Base-by-base conservation (phyloP, 2,888 invertebrate species). In the Drosophila conformis region DNA sequence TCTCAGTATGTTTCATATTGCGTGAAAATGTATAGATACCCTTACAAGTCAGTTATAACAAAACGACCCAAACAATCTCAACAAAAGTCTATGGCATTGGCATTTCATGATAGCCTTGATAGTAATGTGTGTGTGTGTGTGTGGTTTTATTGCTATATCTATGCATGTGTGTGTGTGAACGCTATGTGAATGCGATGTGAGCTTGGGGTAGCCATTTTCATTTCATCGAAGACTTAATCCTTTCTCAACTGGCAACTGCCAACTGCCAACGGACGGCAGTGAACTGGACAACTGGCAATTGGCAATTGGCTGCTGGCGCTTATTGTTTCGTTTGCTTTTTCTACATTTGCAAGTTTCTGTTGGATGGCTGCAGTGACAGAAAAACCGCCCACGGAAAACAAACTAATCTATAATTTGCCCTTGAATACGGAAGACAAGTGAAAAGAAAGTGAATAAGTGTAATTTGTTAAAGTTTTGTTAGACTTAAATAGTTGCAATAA, bases 151-250 rank as follows among this genome's bases (percentile, higher is more conserved):
- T 21, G 46, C 25, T 46, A 25, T 46, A 27, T 46, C 15, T 25
- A 46, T 65, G 38, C 29, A 25, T 65, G n/a, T 46, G 33, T 57
- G 48, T 68, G 51, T 35, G n/a, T 54, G 25, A 31, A 46, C 51
- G 49, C 51, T 42, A 18, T 68, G 58, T 61, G 46, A 38, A 53
- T 42, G 56, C 21, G 49, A 40, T 33, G n/a, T 25, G 35, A 29
- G 46, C 42, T 38, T 65, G 61, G 42, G 57, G 51, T 51, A 65
- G 61, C 63, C 61, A 64, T 69, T 79, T 79, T 68, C 82, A 87
- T 81, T 82, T 68, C 74, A 78, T 78, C 78, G 88, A 83, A 75
- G 90, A 75, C 73, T 90, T 85, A 85, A 85, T 85, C 84, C 90
- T 89, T 85, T 80, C 69, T 65, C 79, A 78, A 75, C 35, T 29